Base-by-base conservation (phyloP, 1,140 invertebrate genomes). In the Tetragnatha versicolor region DNA sequence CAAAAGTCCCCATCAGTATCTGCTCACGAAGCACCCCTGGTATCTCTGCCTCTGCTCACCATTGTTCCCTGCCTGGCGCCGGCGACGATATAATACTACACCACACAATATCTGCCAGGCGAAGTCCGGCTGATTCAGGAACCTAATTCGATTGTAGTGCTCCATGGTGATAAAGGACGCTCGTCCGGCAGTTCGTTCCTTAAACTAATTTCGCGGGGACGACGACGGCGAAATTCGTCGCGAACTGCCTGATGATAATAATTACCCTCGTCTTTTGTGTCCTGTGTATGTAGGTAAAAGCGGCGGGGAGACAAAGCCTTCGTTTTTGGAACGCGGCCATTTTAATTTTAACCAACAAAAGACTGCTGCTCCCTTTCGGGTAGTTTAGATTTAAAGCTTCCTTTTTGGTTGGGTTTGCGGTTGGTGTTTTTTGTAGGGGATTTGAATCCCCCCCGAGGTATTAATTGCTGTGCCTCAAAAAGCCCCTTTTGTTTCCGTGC, bases 121-220 rank as follows among this genome's bases (percentile, higher is more conserved):
- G n/a, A 27, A 25, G 53, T 58, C 53, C 53, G 27, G n/a, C 27
- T 25, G n/a, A n/a, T n/a, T n/a, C n/a, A n/a, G n/a, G n/a, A n/a
- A n/a, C n/a, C 53, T 58, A 58, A 58, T 58, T 58, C 53, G 53
- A 58, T 58, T 58, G 27, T 58, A n/a, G n/a, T n/a, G n/a, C n/a
- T 58, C 27, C 20, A 12, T 7, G 9, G 53, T 58, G 53, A 58
- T 58, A 58, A 58, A 58, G 27, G 53, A 58, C 6, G 53, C 53
- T 29, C 12, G 53, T 58, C 27, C 53, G 22, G 7, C 27, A 29
- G 22, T 27, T n/a, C 53, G 27, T n/a, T 58, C 27, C 25, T 29
- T 58, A 58, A 58, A 58, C 53, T 58, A 58, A 58, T 58, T 58
- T 58, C 27, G 53, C 53, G 12, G 6, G 22, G 53, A n/a, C n/a